Evolutionary conservation across 2,888 invertebrate species (phyloP), one percentile per base, ranked within the genome.

Genomic region (Clunio marinus): DNA sequence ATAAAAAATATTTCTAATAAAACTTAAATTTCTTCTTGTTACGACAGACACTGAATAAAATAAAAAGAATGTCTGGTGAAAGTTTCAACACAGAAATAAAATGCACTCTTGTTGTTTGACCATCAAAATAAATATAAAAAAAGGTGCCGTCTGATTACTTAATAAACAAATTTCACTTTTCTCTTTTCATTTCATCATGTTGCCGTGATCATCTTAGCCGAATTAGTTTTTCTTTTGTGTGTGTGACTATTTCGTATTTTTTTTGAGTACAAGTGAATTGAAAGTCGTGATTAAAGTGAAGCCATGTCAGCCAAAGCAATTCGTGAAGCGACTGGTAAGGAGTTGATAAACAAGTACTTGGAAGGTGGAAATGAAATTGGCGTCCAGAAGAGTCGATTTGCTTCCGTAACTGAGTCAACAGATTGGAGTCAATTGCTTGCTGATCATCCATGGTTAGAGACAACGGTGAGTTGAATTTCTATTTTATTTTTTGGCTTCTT

Each of bases 291-390:
- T 25, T 13, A 10, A 27, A 27, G 51, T 51, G 71, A 81, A 76
- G 71, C 22, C 51, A 97, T 97, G 97, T 94, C 97, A 72, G 96
- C 97, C 66, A 97, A 96, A 83, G 96, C 96, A 69, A 94, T 97
- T 75, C 85, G 89, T 76, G 97, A 97, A 83, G 94, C 91, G 71
- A 90, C 93, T 67, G 97, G 96, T 74, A 97, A 97, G 80, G 88
- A 90, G 75, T 83, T 97, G 65, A 86, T 97, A 71, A 95, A 93
- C 80, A 87, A 89, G 75, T 86, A 91, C 76, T 83, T 95, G 75
- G 76, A 76, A 62, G 58, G 68, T 41, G 77, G 81, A 0, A 75
- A 83, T 1, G 85, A 85, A 62, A 86, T 88, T 0, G 86, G 86
- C 65, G 83, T 86, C 62, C 87, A 85, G 68, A 87, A 87, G 74